Evolutionary conservation across 2,888 invertebrate species (phyloP).

Genomic region (Himalopsyche tibetana): DNA sequence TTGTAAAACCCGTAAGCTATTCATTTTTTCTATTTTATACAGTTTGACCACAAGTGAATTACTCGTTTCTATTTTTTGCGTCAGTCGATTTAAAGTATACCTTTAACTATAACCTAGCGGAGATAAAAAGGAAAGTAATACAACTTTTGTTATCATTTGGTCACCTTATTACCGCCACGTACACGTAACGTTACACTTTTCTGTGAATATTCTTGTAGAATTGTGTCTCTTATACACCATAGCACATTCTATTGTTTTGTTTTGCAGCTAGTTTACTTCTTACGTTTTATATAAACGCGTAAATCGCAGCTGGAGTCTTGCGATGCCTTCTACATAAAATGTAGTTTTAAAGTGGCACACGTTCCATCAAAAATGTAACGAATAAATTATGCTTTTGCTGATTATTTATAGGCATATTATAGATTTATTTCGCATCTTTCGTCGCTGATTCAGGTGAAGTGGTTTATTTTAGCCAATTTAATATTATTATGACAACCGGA

Average conservation of each 20-base stretch:
- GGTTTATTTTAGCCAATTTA: neutral
- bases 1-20: no score
- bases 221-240: neutral
- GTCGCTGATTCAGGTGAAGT: neutral
- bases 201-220: neutral
- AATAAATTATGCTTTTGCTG: no score
- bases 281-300: neutral
- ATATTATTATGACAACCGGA: neutral
- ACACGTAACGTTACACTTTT: no score
- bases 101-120: no score
- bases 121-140: no score
- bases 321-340: neutral
- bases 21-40: no score
- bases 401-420: neutral
- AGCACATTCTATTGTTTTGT: neutral
- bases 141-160: no score
- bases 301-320: conserved; percentile 7
- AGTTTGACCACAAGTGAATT: no score
- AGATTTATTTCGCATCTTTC: neutral
- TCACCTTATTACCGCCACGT: no score
- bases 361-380: no score
- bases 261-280: neutral
- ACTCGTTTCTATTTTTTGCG: no score
- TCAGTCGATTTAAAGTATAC: no score
- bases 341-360: neutral